phyloP scores from a whole-genome alignment of 1,140 invertebrate species.

The Teleogryllus occipitalis region DNA sequence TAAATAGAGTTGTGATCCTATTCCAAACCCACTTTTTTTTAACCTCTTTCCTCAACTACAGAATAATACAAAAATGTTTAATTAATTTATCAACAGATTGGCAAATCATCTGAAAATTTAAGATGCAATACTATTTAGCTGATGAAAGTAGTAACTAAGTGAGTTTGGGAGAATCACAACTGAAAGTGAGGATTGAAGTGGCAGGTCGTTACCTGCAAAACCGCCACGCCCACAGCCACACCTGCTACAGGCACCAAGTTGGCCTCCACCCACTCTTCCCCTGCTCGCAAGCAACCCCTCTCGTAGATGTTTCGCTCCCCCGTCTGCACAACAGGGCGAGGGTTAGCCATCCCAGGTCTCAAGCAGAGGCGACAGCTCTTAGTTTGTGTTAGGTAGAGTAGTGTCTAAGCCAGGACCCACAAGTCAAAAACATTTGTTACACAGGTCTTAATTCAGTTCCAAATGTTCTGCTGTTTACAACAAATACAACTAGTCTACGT shows the following conservation, averaged over 20 bases:
- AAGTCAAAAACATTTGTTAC: not conserved
- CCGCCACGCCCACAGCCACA: conserved; percentile 67
- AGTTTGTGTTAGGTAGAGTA: conserved; percentile 4
- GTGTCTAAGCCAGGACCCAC: conserved; percentile 2
- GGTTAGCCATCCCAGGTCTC: not conserved
- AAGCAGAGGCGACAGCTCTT: conserved; percentile 3
- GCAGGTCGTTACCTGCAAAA: conserved; percentile 62
- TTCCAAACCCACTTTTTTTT: no score
- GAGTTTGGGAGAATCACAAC: no score
- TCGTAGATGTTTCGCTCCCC: conserved; percentile 86
- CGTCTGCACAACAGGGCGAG: conserved; percentile 39
- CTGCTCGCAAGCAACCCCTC: conserved; percentile 83
- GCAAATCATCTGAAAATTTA: no score
- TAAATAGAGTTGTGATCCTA: no score
- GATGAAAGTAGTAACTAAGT: no score
- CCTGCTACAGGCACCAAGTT: conserved; percentile 83
- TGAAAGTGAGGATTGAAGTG: not conserved
- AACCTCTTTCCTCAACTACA: no score
- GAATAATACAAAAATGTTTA: no score
- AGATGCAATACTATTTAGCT: no score
- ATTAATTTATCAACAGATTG: no score
- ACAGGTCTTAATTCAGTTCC: not conserved
- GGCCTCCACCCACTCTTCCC: conserved; percentile 88
- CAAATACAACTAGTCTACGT: not conserved
- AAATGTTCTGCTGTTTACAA: not conserved